Percentiles rank a stretch among this genome's conserved stretches.
These are phyloP conservation scores for Cyanoderma ruficeps DNA, from an alignment of 2,113 vertebrate genomes.

Conservation along the genomic window DNA sequence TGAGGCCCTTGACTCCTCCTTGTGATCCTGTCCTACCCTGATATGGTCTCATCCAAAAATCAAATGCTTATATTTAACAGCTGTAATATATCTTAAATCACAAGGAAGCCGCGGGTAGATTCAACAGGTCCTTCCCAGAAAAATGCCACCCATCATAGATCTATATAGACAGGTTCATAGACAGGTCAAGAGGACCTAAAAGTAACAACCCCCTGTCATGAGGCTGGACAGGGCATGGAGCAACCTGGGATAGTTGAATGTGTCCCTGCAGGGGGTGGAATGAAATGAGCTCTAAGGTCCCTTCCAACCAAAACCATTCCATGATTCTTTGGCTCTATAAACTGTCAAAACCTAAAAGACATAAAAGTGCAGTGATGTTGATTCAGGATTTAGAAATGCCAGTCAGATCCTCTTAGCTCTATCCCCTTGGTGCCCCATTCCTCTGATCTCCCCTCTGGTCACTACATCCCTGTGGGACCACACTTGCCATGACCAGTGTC, in stretches of 20 bases:
- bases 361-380: background rate
- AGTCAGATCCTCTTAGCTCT: background rate
- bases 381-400: background rate
- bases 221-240: background rate
- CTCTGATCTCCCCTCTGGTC: rapidly evolving
- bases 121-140: background rate
- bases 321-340: background rate
- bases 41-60: background rate
- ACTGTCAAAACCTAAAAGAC: background rate
- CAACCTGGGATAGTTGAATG: background rate
- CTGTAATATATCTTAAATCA: background rate
- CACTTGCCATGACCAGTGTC: rapidly evolving
- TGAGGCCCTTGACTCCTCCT: background rate
- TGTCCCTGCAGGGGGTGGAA: background rate
- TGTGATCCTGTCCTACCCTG: rapidly evolving
- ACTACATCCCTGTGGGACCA: rapidly evolving
- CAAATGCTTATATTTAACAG: background rate
- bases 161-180: no score
- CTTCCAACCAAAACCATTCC: background rate
- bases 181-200: background rate
- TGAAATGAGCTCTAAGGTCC: background rate
- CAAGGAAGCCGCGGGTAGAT: background rate
- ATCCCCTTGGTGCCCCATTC: background rate
- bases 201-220: background rate
- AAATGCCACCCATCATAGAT: background rate